phyloP scores from a whole-genome alignment of 2,113 vertebrate genomes.

The Clarias batrachus region DNA sequence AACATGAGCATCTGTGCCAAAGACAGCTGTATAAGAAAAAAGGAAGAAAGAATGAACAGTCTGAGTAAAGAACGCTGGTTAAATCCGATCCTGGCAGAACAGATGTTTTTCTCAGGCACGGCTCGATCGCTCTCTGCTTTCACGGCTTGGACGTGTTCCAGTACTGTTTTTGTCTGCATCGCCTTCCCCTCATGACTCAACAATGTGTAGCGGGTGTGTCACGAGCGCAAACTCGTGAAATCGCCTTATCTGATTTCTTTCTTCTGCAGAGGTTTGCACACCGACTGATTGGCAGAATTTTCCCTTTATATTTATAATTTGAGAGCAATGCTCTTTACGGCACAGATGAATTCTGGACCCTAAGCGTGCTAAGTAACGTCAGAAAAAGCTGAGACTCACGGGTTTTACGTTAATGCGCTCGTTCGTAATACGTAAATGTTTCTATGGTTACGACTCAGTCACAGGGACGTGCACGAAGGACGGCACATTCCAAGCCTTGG shows the following conservation, averaged over 20 bases:
- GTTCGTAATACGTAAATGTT: background rate
- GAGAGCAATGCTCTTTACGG: background rate
- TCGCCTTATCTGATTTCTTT: too few relatives aligned
- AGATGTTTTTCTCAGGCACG: constrained; percentile 2
- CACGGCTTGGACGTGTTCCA: background rate
- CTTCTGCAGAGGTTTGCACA: background rate
- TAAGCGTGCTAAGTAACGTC: background rate
- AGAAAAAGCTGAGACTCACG: background rate
- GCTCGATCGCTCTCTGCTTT: background rate
- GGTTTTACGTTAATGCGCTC: background rate
- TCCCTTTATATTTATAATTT: background rate
- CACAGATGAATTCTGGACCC: background rate
- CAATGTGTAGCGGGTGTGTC: background rate
- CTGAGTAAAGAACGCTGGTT: background rate
- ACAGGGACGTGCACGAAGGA: background rate
- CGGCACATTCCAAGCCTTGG: background rate
- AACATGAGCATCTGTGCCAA: background rate
- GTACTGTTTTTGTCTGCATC: background rate
- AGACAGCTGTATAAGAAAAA: background rate
- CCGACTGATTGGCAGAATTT: background rate
- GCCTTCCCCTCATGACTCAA: background rate
- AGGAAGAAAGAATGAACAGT: background rate
- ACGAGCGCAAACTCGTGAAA: background rate
- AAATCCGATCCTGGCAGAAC: background rate
- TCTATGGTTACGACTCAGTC: background rate